Percentiles rank a stretch among this genome's conserved stretches.
Conservation (phyloP, 2,888 invertebrate genomes). For the Tetheella fluctuosa region DNA sequence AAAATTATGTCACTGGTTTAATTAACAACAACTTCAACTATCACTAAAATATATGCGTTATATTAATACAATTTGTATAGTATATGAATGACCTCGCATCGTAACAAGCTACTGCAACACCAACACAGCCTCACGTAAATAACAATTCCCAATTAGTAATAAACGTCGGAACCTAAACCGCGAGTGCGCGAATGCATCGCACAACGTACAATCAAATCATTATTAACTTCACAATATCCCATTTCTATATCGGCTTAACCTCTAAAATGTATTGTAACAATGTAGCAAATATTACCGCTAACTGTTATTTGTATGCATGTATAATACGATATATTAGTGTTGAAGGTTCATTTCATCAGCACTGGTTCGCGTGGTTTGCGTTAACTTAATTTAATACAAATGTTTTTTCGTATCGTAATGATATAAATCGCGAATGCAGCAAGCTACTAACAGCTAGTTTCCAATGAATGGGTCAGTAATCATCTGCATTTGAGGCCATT, state of each 20-base stretch:
- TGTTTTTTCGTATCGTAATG: constrained; percentile 49
- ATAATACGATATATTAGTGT: constrained; percentile 39
- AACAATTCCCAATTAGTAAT: constrained; percentile 47
- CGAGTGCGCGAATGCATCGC: constrained; percentile 46
- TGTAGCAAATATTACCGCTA: constrained; percentile 36
- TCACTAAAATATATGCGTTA: constrained; percentile 27
- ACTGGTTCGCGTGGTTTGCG: constrained; percentile 55
- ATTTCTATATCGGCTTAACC: constrained; percentile 40
- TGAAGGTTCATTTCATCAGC: constrained; percentile 45
- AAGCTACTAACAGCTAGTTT: constrained; percentile 67
- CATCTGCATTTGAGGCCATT: constrained; percentile 81
- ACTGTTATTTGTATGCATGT: constrained; percentile 39
- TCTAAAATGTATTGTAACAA: constrained; percentile 36
- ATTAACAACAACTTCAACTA: constrained; percentile 57
- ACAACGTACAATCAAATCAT: constrained; percentile 46
- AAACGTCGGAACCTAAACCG: constrained; percentile 46
- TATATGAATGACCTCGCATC: constrained; percentile 11
- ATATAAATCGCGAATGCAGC: constrained; percentile 63
- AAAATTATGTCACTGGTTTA: constrained; percentile 66
- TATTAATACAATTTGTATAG: constrained; percentile 17
- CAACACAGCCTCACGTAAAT: constrained; percentile 16
- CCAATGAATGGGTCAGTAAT: constrained; percentile 80
- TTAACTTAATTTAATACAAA: constrained; percentile 65
- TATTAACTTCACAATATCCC: constrained; percentile 48
- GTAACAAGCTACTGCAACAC: constrained; percentile 24